Percentiles rank a stretch among this genome's conserved stretches.
These are phyloP conservation scores for Strix occidentalis DNA, from an alignment of 2,797 vertebrate genomes.

Conservation along the genomic window DNA sequence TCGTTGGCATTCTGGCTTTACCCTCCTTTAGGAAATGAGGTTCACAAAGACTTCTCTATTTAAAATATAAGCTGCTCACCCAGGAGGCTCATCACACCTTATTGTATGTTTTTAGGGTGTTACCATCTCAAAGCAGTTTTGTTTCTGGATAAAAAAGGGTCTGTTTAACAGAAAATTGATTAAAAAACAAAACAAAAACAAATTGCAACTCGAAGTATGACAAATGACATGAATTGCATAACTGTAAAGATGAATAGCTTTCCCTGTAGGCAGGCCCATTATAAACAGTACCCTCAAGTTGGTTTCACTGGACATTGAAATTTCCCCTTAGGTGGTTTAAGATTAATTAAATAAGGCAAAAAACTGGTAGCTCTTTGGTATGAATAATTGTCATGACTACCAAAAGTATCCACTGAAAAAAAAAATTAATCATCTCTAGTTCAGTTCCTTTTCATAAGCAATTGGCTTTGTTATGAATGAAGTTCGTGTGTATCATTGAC, in stretches of 20 bases:
- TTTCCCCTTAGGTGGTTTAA: background rate
- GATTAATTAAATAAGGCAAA: constrained; percentile 37
- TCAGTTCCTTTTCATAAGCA: constrained; percentile 12
- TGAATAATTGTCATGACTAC: background rate
- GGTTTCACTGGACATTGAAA: constrained; percentile 13
- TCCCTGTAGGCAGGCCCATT: background rate
- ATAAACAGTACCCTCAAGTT: background rate
- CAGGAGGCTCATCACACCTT: background rate
- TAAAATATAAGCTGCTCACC: background rate
- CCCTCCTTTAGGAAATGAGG: background rate
- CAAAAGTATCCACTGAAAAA: background rate
- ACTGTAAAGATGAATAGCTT: background rate
- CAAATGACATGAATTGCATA: constrained; percentile 7
- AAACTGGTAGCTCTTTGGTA: background rate
- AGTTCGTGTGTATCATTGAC: background rate
- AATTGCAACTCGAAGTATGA: background rate
- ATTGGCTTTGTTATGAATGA: constrained; percentile 24
- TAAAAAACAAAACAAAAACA: constrained; percentile 27
- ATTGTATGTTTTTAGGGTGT: background rate
- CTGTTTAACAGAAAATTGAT: constrained; percentile 11
- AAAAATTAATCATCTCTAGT: constrained; percentile 8
- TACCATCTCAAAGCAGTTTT: background rate
- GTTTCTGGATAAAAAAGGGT: background rate
- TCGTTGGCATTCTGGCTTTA: background rate
- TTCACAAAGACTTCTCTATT: background rate